Base-by-base conservation (phyloP, 2,113 vertebrate species). In the Saccopteryx leptura region DNA sequence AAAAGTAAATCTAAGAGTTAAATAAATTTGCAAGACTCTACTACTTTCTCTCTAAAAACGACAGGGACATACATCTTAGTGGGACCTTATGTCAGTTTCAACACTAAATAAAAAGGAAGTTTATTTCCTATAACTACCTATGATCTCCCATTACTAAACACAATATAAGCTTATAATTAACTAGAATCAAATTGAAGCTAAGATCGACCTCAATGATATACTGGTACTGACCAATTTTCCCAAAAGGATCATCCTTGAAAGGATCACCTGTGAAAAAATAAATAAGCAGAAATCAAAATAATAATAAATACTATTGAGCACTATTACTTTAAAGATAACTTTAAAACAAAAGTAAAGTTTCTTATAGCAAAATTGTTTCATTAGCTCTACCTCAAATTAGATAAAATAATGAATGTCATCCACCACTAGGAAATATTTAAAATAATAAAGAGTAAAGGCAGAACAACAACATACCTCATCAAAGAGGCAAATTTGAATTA, bases 231-330 rank as follows among this genome's bases (percentile, higher is more conserved):
- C 99, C 99, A 84, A 99, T 98, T 98, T 99, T 99, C 90, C 99
- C 99, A 98, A 99, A 99, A 63, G 99, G 99, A 98, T 99, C 99
- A 97, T 99, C 99, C 96, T 99, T 99, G 97, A 99, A 99, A 90
- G 99, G 99, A 98, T 99, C 99, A 93, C 98, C 99, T 99, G 83
- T 95, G 85, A 96, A 60, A 90, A 98, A 96, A 90, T 50, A 95
- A 85, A 76, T 80, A 95, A n/a, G 61, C 19, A 39, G 18, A 84
- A 93, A 88, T 96, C 31, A 91, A 82, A 86, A 93, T 86, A 72
- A 52, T 10, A 74, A 21, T 92, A 74, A 87, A 54, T 85, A 95
- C 72, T 95, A 61, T 54, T 78, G n/a, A 18, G 26, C 12, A 93
- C 48, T 50, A 60, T 75, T 88, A 94, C 4, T 94, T 87, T n/a